Evolutionary conservation across 2,797 vertebrate species (phyloP), one percentile per base, ranked within the genome.

Genomic region (Okamejei kenojei): DNA sequence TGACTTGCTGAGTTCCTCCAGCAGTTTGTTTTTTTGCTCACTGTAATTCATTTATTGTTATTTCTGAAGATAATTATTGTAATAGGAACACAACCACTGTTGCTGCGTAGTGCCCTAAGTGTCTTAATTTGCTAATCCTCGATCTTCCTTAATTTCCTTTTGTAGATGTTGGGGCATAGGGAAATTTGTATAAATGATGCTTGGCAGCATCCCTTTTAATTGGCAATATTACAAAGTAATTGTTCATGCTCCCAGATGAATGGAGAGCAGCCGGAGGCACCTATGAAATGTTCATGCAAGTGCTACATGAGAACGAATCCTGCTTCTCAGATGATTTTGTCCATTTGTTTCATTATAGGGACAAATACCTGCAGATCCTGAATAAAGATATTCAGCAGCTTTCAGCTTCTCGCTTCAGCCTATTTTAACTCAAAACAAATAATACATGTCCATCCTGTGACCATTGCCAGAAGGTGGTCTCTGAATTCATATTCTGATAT

Each of bases 111-210:
- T 11, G 3, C 54, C 11, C 7, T 26, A 84, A 61, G 81, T 84
- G 54, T n/a, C 81, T 11, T 61, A 84, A 84, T 26, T 84, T 61
- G 81, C 81, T 58, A 61, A 84, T 84, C 45, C 81, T 84, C 81
- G 2, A 38, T 2, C 38, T 54, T 3, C 79, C 23, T 54, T 84
- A 84, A 84, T 84, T 84, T 61, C 80, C 80, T 26, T 84, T 84
- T 84, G 54, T 15, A 61, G n/a, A 29, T 84, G 54, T 84, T 84
- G 54, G 61, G 58, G 11, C 26, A 84, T 26, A 61, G 81, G 0
- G 54, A 84, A 10, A 58, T 84, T n/a, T 84, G 54, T 84, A 58
- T 82, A 82, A 82, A 58, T 82, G 54, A 82, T 82, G 45, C 80
- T 45, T 82, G 80, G 80, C 45, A 82, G 80, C 80, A 58, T 58